These are phyloP conservation scores for Miltochrista miniata DNA, from an alignment of 2,888 invertebrate genomes.

Conservation along the genomic window DNA sequence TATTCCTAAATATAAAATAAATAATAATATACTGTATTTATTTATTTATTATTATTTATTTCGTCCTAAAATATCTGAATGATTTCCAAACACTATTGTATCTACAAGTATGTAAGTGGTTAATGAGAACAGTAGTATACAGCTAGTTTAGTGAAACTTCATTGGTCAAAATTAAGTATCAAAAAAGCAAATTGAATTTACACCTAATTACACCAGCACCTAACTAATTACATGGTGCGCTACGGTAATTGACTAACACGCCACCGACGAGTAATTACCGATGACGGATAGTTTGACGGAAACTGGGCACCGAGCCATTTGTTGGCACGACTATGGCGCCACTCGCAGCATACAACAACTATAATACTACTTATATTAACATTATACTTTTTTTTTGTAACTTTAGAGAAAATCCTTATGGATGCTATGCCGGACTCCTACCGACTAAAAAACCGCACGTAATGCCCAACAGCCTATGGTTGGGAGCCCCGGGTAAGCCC, in stretches of 20 bases:
- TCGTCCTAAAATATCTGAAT: too few relatives aligned
- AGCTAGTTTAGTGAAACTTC: background rate
- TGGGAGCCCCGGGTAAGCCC: too few relatives aligned
- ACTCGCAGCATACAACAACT: background rate
- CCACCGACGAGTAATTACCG: constrained; percentile 33
- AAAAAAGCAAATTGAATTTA: constrained; percentile 1
- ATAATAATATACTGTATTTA: too few relatives aligned
- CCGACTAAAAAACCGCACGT: too few relatives aligned
- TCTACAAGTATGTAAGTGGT: too few relatives aligned
- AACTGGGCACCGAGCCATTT: constrained; percentile 19
- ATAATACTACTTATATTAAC: background rate
- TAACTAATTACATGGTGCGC: constrained; percentile 29
- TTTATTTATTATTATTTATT: too few relatives aligned
- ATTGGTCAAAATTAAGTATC: background rate
- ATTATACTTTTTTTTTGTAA: background rate
- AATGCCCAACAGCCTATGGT: too few relatives aligned
- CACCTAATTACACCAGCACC: constrained; percentile 9
- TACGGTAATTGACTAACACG: constrained; percentile 37
- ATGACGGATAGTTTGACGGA: constrained; percentile 32
- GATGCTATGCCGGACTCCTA: too few relatives aligned
- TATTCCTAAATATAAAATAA: too few relatives aligned
- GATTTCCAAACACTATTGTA: too few relatives aligned
- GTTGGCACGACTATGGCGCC: background rate
- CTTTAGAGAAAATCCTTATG: too few relatives aligned
- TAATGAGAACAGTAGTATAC: too few relatives aligned